These are phyloP conservation scores for Drosophila nikananu DNA, from an alignment of 1,140 invertebrate species.

Conservation along the genomic window DNA sequence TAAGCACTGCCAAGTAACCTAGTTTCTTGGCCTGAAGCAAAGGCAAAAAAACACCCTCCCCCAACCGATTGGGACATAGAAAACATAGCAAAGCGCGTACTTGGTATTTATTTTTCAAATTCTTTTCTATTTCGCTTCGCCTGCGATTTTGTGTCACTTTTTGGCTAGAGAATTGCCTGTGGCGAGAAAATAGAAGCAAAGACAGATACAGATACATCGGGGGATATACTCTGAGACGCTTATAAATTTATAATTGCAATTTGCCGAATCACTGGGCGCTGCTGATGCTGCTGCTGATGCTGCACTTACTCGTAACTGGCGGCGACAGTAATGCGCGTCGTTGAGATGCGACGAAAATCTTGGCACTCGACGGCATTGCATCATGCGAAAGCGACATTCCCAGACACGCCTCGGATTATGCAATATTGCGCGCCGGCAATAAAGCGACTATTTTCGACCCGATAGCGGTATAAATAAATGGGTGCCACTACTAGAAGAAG, in stretches of 20 bases:
- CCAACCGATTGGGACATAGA: constrained; percentile 21
- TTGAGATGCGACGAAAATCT: constrained; percentile 61
- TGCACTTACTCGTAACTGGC: constrained; percentile 55
- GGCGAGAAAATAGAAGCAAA: constrained; percentile 14
- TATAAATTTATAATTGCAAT: constrained; percentile 59
- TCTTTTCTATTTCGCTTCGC: constrained; percentile 21
- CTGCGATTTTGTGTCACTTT: constrained; percentile 31
- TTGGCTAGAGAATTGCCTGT: constrained; percentile 38
- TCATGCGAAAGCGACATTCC: constrained; percentile 76
- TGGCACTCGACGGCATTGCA: constrained; percentile 71
- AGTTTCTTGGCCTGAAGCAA: constrained; percentile 50
- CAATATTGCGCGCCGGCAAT: constrained; percentile 52
- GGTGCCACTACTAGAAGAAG: constrained; percentile 18
- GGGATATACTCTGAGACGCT: constrained; percentile 21
- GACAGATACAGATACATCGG: constrained; percentile 8
- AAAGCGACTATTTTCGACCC: constrained; percentile 64
- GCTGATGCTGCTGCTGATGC: constrained; percentile 13
- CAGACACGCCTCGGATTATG: constrained; percentile 79
- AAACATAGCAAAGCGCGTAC: constrained; percentile 73
- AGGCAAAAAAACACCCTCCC: neutral
- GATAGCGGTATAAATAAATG: constrained; percentile 42
- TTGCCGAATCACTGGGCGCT: constrained; percentile 54
- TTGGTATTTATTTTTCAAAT: constrained; percentile 63
- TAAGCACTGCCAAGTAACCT: constrained; percentile 80
- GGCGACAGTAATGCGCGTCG: constrained; percentile 53